These are phyloP conservation scores for Tokudaia tokunoshimensis DNA, from an alignment of 2,797 vertebrate genomes.

Conservation along the genomic window DNA sequence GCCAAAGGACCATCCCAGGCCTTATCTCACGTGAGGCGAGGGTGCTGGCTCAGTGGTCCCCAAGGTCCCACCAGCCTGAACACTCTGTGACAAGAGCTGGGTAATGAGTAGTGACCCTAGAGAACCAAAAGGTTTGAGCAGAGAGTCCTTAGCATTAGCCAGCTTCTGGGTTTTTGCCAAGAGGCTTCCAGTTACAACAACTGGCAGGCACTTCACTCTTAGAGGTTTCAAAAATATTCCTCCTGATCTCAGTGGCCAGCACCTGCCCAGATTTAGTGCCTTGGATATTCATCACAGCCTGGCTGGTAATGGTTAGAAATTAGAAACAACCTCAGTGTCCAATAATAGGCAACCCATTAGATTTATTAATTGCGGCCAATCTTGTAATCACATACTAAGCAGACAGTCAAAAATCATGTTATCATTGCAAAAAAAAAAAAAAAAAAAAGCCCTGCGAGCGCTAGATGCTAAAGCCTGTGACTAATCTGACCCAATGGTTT, in stretches of 20 bases:
- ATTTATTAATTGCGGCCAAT: constrained; percentile 45
- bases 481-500: neutral
- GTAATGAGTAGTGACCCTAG: constrained; percentile 43
- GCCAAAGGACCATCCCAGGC: neutral
- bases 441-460: neutral
- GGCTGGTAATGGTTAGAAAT: constrained; percentile 47
- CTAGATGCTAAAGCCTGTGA: neutral
- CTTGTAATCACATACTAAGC: constrained; percentile 24
- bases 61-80: constrained; percentile 39
- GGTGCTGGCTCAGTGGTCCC: constrained; percentile 9
- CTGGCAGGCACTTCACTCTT: constrained; percentile 46
- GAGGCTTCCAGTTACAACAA: constrained; percentile 69
- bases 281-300: constrained; percentile 53
- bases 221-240: constrained; percentile 65
- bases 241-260: constrained; percentile 60
- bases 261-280: constrained; percentile 49
- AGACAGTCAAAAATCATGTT: neutral
- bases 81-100: neutral
- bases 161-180: constrained; percentile 63
- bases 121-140: constrained; percentile 31
- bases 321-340: constrained; percentile 52
- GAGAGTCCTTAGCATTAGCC: constrained; percentile 24
- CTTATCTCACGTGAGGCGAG: constrained; percentile 18
- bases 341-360: constrained; percentile 54
- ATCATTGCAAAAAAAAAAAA: neutral